Percentiles rank a stretch among this genome's conserved stretches.
These are phyloP conservation scores for Porites lutea DNA, from an alignment of 64 coral and sea anemone genomes.

Conservation along the genomic window DNA sequence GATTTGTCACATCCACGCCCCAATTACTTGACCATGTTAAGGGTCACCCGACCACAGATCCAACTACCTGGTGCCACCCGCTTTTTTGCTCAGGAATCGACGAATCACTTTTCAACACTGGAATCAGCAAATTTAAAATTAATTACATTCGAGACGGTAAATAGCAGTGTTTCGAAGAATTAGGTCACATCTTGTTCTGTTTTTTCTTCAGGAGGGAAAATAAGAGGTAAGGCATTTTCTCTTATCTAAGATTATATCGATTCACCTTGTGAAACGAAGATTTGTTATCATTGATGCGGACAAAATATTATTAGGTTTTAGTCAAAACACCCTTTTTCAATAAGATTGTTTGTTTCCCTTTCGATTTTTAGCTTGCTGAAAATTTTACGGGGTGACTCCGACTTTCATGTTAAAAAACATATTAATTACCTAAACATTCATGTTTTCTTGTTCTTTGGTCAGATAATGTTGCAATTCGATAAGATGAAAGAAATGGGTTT, in stretches of 20 bases:
- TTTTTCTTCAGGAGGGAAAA: background rate
- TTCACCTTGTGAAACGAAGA: background rate
- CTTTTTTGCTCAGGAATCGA: background rate
- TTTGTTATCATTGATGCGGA: background rate
- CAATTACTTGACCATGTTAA: background rate
- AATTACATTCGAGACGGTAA: slow-evolving; percentile 34
- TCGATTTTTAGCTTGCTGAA: background rate
- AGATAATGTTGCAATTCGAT: background rate
- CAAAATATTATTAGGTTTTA: background rate
- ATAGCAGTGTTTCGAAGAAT: background rate
- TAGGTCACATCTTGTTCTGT: background rate
- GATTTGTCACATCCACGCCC: background rate
- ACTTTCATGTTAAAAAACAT: too few species aligned
- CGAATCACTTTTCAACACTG: slow-evolving; percentile 19
- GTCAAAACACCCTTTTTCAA: slow-evolving; percentile 9
- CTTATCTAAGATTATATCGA: background rate
- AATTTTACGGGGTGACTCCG: background rate
- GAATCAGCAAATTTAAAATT: slow-evolving; percentile 17
- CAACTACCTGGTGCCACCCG: slow-evolving; percentile 16
- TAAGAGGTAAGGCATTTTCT: background rate
- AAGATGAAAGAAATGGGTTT: background rate
- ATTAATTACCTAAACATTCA: too few species aligned
- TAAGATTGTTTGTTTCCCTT: background rate
- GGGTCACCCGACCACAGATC: background rate
- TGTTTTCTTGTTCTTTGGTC: too few species aligned